Base-by-base conservation (phyloP, 1,140 invertebrate genomes). In the Cyphomyrmex costatus region DNA sequence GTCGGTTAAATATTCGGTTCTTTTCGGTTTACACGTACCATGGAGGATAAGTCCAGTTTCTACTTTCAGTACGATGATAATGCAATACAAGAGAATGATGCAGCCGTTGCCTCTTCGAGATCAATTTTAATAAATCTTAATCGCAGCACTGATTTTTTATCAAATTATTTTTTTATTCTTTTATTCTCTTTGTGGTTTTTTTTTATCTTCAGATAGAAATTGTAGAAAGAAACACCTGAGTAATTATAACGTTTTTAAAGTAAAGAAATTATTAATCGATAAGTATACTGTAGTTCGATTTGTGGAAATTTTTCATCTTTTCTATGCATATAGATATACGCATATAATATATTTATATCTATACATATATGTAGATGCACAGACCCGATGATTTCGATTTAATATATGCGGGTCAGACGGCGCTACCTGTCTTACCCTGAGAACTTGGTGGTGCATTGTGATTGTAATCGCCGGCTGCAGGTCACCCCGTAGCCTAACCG, bases 401-500 rank as follows among this genome's bases (percentile, higher is more conserved):
- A 91, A 91, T 91, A 42, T 89, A 91, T 91, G 90, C 90, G 74
- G 89, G 74, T 65, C 71, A 85, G 78, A 61, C 56, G 90, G 84
- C 61, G 92, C 92, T 93, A 93, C 92, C 92, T 93, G 92, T 93
- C 91, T 93, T 92, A 92, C 92, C 92, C 91, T 90, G 88, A 92
- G 90, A 93, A 91, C 87, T 87, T 88, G 79, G 19, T 85, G 61
- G 24, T 78, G 87, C 92, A 92, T 92, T 93, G 92, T 93, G 92
- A 93, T 92, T 93, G 84, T 89, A 92, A 93, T 92, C 91, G 84
- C 83, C 89, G 90, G 71, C 79, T 85, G 70, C 90, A 80, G 91
- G 90, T 93, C 92, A 90, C 85, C 87, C 84, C 79, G 86, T 88
- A 86, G 88, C 79, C 88, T 89, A 91, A 87, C 88, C 79, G 83